Conservation (phyloP, 2,797 vertebrate species). For the Xenopus petersii region DNA sequence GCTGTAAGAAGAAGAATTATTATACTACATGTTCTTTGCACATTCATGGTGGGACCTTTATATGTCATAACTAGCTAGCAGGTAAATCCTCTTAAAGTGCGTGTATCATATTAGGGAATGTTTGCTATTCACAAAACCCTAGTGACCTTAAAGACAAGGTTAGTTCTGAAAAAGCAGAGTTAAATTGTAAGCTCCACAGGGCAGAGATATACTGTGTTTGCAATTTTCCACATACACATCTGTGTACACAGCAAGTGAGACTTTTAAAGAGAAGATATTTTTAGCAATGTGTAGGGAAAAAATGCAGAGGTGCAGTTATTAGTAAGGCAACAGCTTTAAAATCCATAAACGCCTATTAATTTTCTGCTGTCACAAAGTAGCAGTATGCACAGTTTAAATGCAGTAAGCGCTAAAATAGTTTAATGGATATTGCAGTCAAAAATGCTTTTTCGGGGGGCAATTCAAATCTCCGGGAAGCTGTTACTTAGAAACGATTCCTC, state of each 20-base stretch:
- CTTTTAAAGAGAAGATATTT: slow-evolving; percentile 29
- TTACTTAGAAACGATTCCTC: slow-evolving; percentile 76
- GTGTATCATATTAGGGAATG: too few species aligned
- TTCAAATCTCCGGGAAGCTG: slow-evolving; percentile 75
- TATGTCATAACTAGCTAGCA: too few species aligned
- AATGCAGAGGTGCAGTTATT: slow-evolving; percentile 42
- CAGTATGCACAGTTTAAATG: slow-evolving; percentile 71
- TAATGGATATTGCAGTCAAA: slow-evolving; percentile 72
- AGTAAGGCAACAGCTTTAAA: slow-evolving; percentile 52
- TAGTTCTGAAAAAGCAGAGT: accelerated
- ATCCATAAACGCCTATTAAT: slow-evolving; percentile 67
- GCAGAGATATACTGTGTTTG: slow-evolving; percentile 22
- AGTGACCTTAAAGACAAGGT: slow-evolving; percentile 2
- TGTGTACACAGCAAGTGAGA: slow-evolving; percentile 54
- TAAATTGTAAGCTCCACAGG: not conserved
- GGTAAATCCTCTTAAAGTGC: too few species aligned
- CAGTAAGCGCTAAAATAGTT: slow-evolving; percentile 62
- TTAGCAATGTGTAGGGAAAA: slow-evolving; percentile 33
- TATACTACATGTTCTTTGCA: too few species aligned
- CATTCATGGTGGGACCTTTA: too few species aligned
- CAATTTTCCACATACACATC: slow-evolving; percentile 57
- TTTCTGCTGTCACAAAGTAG: slow-evolving; percentile 62
- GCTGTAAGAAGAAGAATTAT: too few species aligned
- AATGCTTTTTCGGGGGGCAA: slow-evolving; percentile 71
- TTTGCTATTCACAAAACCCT: too few species aligned